Conservation (phyloP, 2,797 vertebrate genomes). For the Percopsis omiscomaycus region DNA sequence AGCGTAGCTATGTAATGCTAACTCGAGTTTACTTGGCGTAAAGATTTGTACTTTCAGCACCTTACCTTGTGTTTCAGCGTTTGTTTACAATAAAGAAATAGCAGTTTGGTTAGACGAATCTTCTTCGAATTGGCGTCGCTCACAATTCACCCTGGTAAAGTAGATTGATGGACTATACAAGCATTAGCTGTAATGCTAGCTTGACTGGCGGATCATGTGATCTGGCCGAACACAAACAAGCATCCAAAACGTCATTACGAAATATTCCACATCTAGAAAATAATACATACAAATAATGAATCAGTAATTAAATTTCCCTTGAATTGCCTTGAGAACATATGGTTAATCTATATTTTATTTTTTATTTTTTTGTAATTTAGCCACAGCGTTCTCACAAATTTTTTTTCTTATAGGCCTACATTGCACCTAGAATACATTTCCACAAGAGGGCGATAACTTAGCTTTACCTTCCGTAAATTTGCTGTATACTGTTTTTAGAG, state of each 20-base stretch:
- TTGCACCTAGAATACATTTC: neutral
- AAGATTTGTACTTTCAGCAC: constrained; percentile 16
- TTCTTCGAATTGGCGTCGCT: constrained; percentile 12
- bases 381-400: too few species aligned
- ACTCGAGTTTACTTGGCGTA: constrained; percentile 5
- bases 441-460: constrained; percentile 35
- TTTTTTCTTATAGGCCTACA: too few species aligned
- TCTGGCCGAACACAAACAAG: constrained; percentile 11
- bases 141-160: neutral
- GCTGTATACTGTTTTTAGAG: neutral
- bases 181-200: constrained; percentile 42
- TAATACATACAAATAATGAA: neutral
- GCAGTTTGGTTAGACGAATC: too few species aligned
- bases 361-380: too few species aligned
- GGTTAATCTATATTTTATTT: too few species aligned
- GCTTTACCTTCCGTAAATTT: constrained; percentile 6
- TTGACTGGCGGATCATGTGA: constrained; percentile 60
- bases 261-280: neutral
- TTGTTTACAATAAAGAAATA: neutral
- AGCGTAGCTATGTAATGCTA: neutral
- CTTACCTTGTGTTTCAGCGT: constrained; percentile 12
- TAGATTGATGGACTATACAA: too few species aligned
- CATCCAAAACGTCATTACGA: neutral
- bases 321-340: too few species aligned
- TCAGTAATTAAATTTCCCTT: too few species aligned